Percentiles rank a stretch among this genome's conserved stretches.
Conservation (phyloP, 1,140 invertebrate species). For the Lasioglossum baleicum region DNA sequence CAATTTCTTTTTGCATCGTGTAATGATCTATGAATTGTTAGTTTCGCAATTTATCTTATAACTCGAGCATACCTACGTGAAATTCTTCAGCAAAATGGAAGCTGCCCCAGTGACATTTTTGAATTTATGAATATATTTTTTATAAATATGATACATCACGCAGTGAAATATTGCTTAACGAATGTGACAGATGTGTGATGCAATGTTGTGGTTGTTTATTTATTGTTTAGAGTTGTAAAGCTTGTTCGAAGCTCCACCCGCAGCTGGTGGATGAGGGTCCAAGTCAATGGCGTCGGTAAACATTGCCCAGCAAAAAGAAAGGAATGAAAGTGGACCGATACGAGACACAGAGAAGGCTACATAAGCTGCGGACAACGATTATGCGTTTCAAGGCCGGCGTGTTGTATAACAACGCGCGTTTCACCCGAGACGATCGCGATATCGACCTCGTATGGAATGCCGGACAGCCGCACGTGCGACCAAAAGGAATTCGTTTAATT, state of each 20-base stretch:
- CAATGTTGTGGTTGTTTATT: not conserved
- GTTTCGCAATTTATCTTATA: too few relatives aligned
- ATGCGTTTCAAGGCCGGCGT: constrained; percentile 58
- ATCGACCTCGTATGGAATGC: constrained; percentile 59
- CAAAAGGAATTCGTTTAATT: constrained; percentile 15
- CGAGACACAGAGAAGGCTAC: constrained; percentile 2
- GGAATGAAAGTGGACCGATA: constrained; percentile 18
- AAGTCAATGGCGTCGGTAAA: constrained; percentile 30
- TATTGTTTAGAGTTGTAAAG: not conserved
- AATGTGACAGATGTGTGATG: not conserved
- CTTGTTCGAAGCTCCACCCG: not conserved
- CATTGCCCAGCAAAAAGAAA: constrained; percentile 41
- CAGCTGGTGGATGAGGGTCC: not conserved
- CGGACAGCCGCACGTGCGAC: not conserved
- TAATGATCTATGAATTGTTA: too few relatives aligned
- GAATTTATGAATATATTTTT: too few relatives aligned
- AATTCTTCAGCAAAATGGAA: too few relatives aligned
- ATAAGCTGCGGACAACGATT: constrained; percentile 48
- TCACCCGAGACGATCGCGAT: constrained; percentile 50
- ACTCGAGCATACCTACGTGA: too few relatives aligned
- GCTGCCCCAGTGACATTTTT: too few relatives aligned
- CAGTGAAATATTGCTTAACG: too few relatives aligned
- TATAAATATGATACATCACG: too few relatives aligned
- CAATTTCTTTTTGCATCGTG: too few relatives aligned
- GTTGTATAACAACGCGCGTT: constrained; percentile 59